Evolutionary conservation across 2,888 invertebrate genomes (phyloP), one percentile per base, ranked within the genome.

Genomic region (Cyclophora punctaria): DNA sequence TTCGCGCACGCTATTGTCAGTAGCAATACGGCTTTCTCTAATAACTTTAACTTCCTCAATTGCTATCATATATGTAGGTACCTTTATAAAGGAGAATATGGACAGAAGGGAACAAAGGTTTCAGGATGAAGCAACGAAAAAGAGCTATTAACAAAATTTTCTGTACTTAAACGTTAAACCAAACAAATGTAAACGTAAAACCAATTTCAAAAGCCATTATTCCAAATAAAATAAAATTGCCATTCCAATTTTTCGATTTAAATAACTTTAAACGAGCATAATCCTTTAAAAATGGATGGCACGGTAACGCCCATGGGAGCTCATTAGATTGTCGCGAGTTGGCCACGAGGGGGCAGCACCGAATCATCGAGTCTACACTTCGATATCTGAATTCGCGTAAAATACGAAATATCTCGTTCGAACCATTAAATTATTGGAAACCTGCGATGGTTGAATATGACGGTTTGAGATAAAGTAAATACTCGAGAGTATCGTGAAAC

Each of bases 261-360:
- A 49, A 44, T 46, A 41, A 47, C 7, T 7, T 35, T 37, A 35
- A 50, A 50, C 45, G 58, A 60, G 55, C 58, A 63, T 62, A 66
- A 69, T 67, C 60, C 63, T 61, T 64, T 61, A 67, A 68, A 71
- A 72, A 67, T 69, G 64, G 67, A 67, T 67, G 58, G 61, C 63
- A 58, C 68, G 60, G 62, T 54, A 52, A 59, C 55, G 63, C 78
- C 69, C 71, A 49, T 44, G 71, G 71, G 77, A 75, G 59, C 75
- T 78, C 77, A 77, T 78, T 79, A 78, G 71, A 69, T 71, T 69
- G 70, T 67, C 71, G 66, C 66, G 58, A 50, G 52, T 44, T 56
- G 20, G 57, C 59, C 66, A 58, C 62, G 42, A 7, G 68, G 64
- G 71, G 64, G 37, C 48, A 49, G 46, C 57, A 57, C 59, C 57